Percentiles rank a stretch among this genome's conserved stretches.
These are phyloP conservation scores for Ctenicera cuprea DNA, from an alignment of 2,888 invertebrate genomes.

Conservation along the genomic window DNA sequence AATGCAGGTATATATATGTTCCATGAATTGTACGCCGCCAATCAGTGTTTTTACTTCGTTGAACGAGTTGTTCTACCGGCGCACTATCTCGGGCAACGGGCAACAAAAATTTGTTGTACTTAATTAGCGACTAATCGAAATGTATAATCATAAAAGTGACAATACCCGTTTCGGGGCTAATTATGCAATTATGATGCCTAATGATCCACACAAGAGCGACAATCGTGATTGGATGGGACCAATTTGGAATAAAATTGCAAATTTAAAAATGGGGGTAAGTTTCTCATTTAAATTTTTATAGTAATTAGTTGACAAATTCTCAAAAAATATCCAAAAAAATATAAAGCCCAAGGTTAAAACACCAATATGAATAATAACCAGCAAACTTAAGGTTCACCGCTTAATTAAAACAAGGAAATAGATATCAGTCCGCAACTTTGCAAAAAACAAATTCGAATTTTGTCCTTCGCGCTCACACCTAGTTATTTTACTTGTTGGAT, in stretches of 20 bases:
- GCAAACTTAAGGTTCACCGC: slow-evolving; percentile 18
- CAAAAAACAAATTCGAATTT: slow-evolving; percentile 16
- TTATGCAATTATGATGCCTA: not conserved
- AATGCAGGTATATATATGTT: slow-evolving; percentile 45
- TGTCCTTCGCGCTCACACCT: slow-evolving; percentile 23
- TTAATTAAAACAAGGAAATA: slow-evolving; percentile 22
- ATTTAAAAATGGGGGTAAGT: slow-evolving; percentile 35
- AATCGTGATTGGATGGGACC: slow-evolving; percentile 21
- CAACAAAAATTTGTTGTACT: slow-evolving; percentile 15
- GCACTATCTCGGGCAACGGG: slow-evolving; percentile 6
- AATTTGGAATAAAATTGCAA: slow-evolving; percentile 29
- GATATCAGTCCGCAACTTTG: not conserved
- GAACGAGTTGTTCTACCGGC: slow-evolving; percentile 35
- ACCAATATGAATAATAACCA: not conserved
- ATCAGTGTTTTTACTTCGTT: slow-evolving; percentile 46
- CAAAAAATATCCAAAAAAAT: not conserved
- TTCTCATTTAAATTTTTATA: not conserved
- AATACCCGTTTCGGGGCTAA: not conserved
- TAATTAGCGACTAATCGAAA: not conserved
- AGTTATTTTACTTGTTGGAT: not conserved
- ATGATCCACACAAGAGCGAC: not conserved
- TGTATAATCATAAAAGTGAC: slow-evolving; percentile 1
- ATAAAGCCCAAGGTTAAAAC: slow-evolving; percentile 1
- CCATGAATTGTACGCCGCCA: slow-evolving; percentile 44
- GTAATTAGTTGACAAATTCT: not conserved